Percentiles rank a stretch among this genome's conserved stretches.
Evolutionary conservation across 2,113 vertebrate species (phyloP).

Genomic region (Meriones unguiculatus): DNA sequence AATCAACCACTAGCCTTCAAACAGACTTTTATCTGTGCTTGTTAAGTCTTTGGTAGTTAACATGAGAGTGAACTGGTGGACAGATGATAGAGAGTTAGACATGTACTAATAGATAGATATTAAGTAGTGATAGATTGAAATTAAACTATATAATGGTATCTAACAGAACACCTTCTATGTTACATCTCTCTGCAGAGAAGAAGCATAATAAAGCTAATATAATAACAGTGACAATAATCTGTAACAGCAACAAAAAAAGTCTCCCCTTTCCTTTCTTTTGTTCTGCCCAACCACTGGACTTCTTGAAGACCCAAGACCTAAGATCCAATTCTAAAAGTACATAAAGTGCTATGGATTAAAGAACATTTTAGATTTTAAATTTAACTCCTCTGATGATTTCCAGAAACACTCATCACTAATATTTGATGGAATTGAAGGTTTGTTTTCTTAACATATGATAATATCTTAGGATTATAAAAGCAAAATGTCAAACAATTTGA

Average conservation of each 20-base stretch:
- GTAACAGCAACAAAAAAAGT: not conserved
- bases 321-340: not conserved
- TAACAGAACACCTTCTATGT: not conserved
- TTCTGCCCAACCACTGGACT: not conserved
- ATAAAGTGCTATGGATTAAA: not conserved
- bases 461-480: not conserved
- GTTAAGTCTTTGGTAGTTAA: not conserved
- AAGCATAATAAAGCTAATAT: not conserved
- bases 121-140: not conserved
- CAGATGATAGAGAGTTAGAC: not conserved
- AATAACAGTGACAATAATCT: not conserved
- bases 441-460: slow-evolving; percentile 29
- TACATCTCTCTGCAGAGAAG: not conserved
- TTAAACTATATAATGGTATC: not conserved
- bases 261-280: not conserved
- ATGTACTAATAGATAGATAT: not conserved
- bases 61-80: not conserved
- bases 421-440: not conserved
- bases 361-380: not conserved
- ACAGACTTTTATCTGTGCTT: not conserved
- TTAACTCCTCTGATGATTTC: not conserved
- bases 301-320: not conserved
- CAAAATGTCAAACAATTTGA: not conserved
- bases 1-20: not conserved
- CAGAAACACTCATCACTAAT: not conserved